Percentiles rank a stretch among this genome's conserved stretches.
These are phyloP conservation scores for Drosophila ironensis DNA, from an alignment of 1,140 invertebrate genomes.

Conservation along the genomic window DNA sequence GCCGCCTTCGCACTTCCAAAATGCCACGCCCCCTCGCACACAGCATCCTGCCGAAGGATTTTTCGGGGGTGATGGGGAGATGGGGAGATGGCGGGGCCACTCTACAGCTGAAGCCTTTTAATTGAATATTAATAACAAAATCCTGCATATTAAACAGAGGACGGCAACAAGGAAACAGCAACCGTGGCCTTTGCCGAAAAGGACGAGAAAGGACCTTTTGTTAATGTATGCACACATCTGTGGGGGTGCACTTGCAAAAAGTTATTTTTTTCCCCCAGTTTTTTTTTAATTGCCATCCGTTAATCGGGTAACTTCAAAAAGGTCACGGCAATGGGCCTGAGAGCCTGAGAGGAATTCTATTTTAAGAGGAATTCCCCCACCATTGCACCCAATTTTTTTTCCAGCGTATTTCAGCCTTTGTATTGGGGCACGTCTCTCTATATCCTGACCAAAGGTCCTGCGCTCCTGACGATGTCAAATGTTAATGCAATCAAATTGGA, in stretches of 20 bases:
- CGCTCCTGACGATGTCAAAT: constrained; percentile 48
- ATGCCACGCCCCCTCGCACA: background rate
- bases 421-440: constrained; percentile 27
- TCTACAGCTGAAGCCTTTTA: constrained; percentile 46
- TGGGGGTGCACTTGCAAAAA: background rate
- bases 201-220: constrained; percentile 40
- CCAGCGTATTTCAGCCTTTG: constrained; percentile 8
- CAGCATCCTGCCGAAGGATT: constrained; percentile 13
- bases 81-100: constrained; percentile 1
- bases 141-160: constrained; percentile 55
- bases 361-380: too few species aligned
- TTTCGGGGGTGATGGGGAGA: too few species aligned
- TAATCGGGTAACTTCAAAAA: too few species aligned
- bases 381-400: too few species aligned
- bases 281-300: too few species aligned
- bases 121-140: constrained; percentile 64
- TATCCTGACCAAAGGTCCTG: constrained; percentile 16
- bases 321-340: too few species aligned
- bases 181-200: constrained; percentile 10
- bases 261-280: background rate
- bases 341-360: too few species aligned
- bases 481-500: constrained; percentile 60
- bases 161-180: constrained; percentile 32
- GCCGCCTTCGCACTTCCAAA: constrained; percentile 9
- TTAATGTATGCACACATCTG: constrained; percentile 49